Base-by-base conservation (phyloP, 2,888 invertebrate species). In the Megaustenia siamemsis region DNA sequence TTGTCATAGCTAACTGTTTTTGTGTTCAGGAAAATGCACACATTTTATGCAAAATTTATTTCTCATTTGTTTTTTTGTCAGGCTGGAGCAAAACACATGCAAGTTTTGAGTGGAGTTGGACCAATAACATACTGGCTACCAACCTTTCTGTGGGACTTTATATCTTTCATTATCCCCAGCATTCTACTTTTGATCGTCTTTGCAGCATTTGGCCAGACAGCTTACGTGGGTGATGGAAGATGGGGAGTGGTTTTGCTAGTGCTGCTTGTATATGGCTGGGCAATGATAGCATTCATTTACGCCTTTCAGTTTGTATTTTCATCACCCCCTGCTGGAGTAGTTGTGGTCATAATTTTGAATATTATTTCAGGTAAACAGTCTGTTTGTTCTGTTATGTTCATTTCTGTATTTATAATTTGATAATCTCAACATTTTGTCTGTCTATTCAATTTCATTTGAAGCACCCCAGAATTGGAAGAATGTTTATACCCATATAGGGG, bases 251-350 rank as follows among this genome's bases (percentile, higher is more conserved):
- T 96, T 88, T 95, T 96, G 87, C 84, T 96, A 0, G 92, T 96
- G 32, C 92, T 97, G 77, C 90, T 96, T 80, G 91, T 96, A 76
- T 97, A 97, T 93, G 96, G 96, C 0, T 96, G 96, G 92, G 95
- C 96, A 0, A 96, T 96, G 93, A 93, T 97, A 86, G 97, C 97
- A 0, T 94, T 97, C 56, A 96, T 96, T 88, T 97, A 97, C 92
- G 89, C 97, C 18, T 94, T 95, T 80, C 96, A 97, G 4, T 95
- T 95, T 90, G 86, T 95, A 24, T 97, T 97, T 93, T 94, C 94
- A 12, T 95, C 96, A 8, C 96, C 97, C 0, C 96, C 97, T 0
- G 95, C 96, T 0, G 97, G 97, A 21, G 97, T 96, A 93, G 96
- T 96, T 0, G 95, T 96, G 82, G 95, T 96, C 91, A 96, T 96